These are phyloP conservation scores for Oceanodroma leucorhoa DNA, from an alignment of 2,797 vertebrate genomes.

Conservation along the genomic window DNA sequence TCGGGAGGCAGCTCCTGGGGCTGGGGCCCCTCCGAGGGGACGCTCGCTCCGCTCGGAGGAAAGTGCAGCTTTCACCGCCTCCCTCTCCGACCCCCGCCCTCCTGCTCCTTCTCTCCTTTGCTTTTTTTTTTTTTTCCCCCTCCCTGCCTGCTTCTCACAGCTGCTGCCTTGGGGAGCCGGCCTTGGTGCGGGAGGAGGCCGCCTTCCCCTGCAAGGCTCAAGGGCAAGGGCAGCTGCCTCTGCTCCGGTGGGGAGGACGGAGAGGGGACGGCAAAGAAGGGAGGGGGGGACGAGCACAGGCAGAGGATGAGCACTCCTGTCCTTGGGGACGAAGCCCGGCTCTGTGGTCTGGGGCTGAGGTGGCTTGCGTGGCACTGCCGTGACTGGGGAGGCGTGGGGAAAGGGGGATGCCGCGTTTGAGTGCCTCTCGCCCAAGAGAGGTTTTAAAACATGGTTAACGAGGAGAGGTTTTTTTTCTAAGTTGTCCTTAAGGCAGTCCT, in stretches of 20 bases:
- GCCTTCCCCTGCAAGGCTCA: background rate
- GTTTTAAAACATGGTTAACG: background rate
- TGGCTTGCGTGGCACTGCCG: background rate
- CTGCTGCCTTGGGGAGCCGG: background rate
- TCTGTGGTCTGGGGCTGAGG: background rate
- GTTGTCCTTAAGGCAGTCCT: background rate
- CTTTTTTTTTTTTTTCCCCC: background rate
- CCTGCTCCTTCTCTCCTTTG: background rate
- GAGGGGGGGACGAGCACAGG: background rate
- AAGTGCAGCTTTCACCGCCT: background rate
- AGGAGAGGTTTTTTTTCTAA: background rate
- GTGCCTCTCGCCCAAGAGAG: background rate
- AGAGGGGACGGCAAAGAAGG: background rate
- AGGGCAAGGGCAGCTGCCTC: background rate
- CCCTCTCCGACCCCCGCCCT: background rate
- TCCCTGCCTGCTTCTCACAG: background rate
- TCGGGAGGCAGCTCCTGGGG: slow-evolving; percentile 11
- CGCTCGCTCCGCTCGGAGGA: background rate
- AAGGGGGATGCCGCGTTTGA: fast-evolving
- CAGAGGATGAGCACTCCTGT: background rate
- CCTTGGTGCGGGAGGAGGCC: background rate
- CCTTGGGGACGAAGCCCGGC: background rate
- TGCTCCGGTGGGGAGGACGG: background rate
- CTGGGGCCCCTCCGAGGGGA: slow-evolving; percentile 53
- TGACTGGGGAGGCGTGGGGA: background rate